These are phyloP conservation scores for Invenusta paracnida DNA, from an alignment of 2,888 invertebrate species.

Conservation along the genomic window DNA sequence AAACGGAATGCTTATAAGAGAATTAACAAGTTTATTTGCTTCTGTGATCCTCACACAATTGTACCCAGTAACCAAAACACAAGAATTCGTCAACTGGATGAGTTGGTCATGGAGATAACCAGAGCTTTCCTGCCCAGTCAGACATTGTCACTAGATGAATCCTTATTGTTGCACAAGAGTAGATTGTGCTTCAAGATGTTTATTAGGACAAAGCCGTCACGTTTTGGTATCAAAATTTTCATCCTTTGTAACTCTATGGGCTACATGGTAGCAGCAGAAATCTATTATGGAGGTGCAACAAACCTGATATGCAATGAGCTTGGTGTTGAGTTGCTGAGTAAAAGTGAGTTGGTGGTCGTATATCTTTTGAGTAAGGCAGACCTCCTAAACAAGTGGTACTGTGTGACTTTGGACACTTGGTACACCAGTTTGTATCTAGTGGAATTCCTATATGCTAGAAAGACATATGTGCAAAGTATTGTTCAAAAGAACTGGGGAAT, in stretches of 20 bases:
- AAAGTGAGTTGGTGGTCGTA: constrained; percentile 2
- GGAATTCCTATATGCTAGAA: not conserved
- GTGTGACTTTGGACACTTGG: not conserved
- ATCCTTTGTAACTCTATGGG: not conserved
- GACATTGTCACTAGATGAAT: constrained; percentile 2
- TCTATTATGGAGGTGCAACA: not conserved
- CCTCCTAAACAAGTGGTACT: not conserved
- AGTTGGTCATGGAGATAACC: not conserved
- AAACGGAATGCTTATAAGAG: not conserved
- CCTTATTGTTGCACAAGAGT: not conserved
- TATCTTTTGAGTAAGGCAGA: not conserved
- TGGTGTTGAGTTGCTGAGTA: not conserved
- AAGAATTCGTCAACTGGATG: not conserved
- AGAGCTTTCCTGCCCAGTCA: not conserved
- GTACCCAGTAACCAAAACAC: not conserved
- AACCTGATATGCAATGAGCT: constrained; percentile 3
- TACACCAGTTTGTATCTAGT: not conserved
- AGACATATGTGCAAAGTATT: not conserved
- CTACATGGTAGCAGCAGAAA: not conserved
- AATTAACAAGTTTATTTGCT: not conserved
- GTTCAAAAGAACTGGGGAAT: not conserved
- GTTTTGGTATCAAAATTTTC: not conserved
- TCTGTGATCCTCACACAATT: not conserved
- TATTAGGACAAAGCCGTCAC: not conserved
- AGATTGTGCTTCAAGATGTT: not conserved